Evolutionary conservation across 2,113 vertebrate species (phyloP).

Genomic region (Passer domesticus): DNA sequence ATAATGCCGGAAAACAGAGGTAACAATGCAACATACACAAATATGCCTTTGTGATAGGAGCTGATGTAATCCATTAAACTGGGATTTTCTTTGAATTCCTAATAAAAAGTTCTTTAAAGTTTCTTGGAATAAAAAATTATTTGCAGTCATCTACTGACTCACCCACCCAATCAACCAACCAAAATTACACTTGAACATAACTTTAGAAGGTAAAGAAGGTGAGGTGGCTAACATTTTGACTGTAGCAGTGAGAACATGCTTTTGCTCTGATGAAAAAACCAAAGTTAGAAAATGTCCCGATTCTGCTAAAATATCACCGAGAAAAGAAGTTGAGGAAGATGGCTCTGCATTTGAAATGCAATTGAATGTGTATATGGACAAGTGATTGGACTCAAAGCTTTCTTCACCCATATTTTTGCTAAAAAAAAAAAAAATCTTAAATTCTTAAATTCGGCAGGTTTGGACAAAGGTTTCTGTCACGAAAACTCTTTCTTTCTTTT

Average conservation of each 20-base stretch:
- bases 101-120: neutral
- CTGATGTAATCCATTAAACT: neutral
- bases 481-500: neutral
- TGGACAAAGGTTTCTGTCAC: neutral
- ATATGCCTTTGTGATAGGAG: neutral
- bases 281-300: neutral
- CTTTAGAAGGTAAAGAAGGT: neutral
- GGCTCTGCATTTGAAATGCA: neutral
- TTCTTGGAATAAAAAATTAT: neutral
- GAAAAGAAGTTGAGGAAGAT: neutral
- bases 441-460: neutral
- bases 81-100: neutral
- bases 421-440: neutral
- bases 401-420: neutral
- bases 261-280: neutral
- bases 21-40: neutral
- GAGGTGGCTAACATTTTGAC: neutral
- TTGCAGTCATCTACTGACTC: neutral
- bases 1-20: neutral
- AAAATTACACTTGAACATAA: neutral
- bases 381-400: neutral
- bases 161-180: fast-evolving
- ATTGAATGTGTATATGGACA: neutral
- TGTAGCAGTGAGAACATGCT: neutral
- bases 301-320: neutral